Evolutionary conservation across 2,797 vertebrate species (phyloP), one percentile per base, ranked within the genome.

Genomic region (Naso thynnoides): DNA sequence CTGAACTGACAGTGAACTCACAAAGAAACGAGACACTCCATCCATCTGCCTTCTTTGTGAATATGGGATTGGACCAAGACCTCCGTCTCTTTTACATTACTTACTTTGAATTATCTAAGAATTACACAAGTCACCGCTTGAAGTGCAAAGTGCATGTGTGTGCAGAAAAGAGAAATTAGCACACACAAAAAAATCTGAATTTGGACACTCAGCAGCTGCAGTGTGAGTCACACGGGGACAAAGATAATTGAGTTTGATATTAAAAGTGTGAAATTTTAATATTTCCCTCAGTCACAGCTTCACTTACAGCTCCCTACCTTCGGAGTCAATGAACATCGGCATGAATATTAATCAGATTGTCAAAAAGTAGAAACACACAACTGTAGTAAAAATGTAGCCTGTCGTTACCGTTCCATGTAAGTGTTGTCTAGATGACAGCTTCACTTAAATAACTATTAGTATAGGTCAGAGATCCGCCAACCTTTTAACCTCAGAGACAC

Each of bases 1-100:
- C 6, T 70, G 79, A 86, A 85, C 77, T 76, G 76, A 67, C 76
- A 55, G 70, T 68, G 81, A 83, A 67, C 66, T 73, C 55, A 3
- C 67, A 73, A 56, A 80, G 57, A 73, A 41, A 57, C 26, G 13
- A 65, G 50, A 39, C 9, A 0, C 68, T 55, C 13, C 64, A 64
- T 55, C 13, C 64, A 64, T 74, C 64, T 58, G 76, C 59, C 80
- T 38, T 54, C 65, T 64, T 41, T 31, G 47, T 49, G 33, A 36
- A 36, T 10, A 36, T 36, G 8, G 8, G 33, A 36, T 36, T 36
- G 8, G 33, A 36, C 33, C 31, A 8, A 31, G 4, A 31, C 33
- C 8, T 36, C 11, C 8, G 33, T 10, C 33, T 36, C 33, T 10
- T 10, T 2, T 36, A 2, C 33, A 8, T 36, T 8, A 36, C 11